Percentiles rank a stretch among this genome's conserved stretches.
These are phyloP conservation scores for Mesocricetus auratus DNA, from an alignment of 2,113 vertebrate species.

Conservation along the genomic window DNA sequence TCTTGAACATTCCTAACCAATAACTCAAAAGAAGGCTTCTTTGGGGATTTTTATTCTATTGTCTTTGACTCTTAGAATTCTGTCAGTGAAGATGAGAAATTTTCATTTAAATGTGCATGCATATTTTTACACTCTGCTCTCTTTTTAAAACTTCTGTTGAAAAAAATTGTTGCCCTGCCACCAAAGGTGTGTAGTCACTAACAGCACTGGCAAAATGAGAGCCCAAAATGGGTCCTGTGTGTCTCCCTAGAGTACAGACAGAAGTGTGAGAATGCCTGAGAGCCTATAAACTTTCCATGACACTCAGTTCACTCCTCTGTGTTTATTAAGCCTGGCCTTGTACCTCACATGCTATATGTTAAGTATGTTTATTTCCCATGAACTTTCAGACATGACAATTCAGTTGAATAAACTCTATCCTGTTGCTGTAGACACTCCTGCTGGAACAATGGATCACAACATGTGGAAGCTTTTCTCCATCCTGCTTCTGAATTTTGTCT, in stretches of 20 bases:
- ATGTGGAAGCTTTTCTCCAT: neutral
- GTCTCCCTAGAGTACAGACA: neutral
- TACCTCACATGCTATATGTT: constrained; percentile 18
- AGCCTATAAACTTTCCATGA: neutral
- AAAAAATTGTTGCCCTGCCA: neutral
- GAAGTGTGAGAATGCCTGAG: neutral
- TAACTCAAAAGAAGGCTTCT: neutral
- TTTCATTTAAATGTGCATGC: neutral
- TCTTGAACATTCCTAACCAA: neutral
- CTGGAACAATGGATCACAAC: neutral
- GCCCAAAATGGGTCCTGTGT: neutral
- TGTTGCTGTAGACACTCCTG: constrained; percentile 42
- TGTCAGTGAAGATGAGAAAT: neutral
- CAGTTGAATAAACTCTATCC: neutral
- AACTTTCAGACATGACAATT: constrained; percentile 59
- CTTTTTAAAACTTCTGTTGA: neutral
- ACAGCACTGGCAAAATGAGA: neutral
- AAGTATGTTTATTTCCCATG: constrained; percentile 55
- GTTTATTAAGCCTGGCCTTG: constrained; percentile 17
- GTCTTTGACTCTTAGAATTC: neutral
- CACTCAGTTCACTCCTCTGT: neutral
- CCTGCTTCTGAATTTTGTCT: neutral
- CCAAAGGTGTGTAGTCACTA: neutral
- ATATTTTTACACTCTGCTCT: neutral
- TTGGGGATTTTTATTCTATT: neutral